These are phyloP conservation scores for Hydrolagus affinis DNA, from an alignment of 2,113 vertebrate genomes.

Conservation along the genomic window DNA sequence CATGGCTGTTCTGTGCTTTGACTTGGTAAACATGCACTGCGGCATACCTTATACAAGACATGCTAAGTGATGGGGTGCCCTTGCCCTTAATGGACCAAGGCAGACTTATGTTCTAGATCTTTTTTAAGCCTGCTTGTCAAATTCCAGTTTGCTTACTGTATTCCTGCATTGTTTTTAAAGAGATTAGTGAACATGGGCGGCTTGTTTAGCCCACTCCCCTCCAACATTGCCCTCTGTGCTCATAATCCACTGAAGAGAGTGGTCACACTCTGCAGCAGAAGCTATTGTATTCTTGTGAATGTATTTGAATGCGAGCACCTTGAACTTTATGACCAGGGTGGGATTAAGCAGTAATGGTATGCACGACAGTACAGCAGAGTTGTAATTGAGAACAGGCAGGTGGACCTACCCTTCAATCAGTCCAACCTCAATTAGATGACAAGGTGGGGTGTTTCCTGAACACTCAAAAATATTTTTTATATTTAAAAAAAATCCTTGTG, in stretches of 20 bases:
- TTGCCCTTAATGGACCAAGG: neutral
- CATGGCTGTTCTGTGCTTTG: neutral
- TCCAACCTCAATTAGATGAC: neutral
- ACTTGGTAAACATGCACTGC: constrained; percentile 14
- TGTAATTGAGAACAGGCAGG: neutral
- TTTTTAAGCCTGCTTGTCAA: too few relatives aligned
- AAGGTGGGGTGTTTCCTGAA: too few relatives aligned
- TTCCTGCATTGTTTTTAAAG: too few relatives aligned
- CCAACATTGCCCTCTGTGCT: neutral
- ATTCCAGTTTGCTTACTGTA: too few relatives aligned
- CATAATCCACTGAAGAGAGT: neutral
- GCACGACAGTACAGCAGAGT: too few relatives aligned
- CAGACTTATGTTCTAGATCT: too few relatives aligned
- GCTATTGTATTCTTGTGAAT: neutral
- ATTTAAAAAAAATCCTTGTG: too few relatives aligned
- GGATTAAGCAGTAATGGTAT: constrained; percentile 13
- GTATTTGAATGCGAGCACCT: neutral
- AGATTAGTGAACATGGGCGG: too few relatives aligned
- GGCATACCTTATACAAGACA: neutral
- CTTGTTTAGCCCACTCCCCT: neutral
- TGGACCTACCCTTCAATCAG: neutral
- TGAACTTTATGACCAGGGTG: neutral
- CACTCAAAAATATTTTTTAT: too few relatives aligned
- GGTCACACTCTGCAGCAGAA: neutral
- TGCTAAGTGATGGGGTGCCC: neutral